These are phyloP conservation scores for Leptinotarsa undecemlineata DNA, from an alignment of 1,140 invertebrate genomes.

Conservation along the genomic window DNA sequence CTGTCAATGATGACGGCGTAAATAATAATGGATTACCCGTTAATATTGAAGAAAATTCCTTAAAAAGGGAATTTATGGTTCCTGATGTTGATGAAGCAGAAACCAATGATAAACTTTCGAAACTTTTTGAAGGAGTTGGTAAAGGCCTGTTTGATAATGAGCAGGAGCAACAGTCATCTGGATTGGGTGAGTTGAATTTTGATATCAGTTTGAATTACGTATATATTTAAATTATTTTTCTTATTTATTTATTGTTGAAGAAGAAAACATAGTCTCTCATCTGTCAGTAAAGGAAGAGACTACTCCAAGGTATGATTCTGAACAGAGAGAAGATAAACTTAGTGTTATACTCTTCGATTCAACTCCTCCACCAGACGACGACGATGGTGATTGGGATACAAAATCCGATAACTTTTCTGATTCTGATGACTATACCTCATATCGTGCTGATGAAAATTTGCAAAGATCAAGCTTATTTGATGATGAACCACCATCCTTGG, in stretches of 20 bases:
- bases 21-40: not conserved
- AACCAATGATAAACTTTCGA: not conserved
- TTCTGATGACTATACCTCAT: conserved; percentile 25
- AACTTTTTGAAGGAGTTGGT: conserved; percentile 4
- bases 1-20: not conserved
- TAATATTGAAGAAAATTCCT: not conserved
- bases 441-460: conserved; percentile 22
- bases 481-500: conserved; percentile 44
- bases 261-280: too few species aligned
- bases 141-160: conserved; percentile 4
- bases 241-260: too few species aligned
- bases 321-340: not conserved
- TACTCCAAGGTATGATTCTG: not conserved
- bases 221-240: too few species aligned
- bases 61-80: not conserved
- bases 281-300: too few species aligned
- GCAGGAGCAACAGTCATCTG: not conserved
- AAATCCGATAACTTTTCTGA: conserved; percentile 42
- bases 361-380: conserved; percentile 41
- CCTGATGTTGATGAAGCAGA: not conserved
- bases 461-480: conserved; percentile 41
- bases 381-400: conserved; percentile 36
- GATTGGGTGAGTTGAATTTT: not conserved
- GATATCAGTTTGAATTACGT: not conserved
- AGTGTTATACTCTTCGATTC: conserved; percentile 41